A percentile compares a stretch with the other conserved stretches of the same genome.
Evolutionary conservation across 2,113 vertebrate species (phyloP).

Genomic region (Thryonomys swinderianus): DNA sequence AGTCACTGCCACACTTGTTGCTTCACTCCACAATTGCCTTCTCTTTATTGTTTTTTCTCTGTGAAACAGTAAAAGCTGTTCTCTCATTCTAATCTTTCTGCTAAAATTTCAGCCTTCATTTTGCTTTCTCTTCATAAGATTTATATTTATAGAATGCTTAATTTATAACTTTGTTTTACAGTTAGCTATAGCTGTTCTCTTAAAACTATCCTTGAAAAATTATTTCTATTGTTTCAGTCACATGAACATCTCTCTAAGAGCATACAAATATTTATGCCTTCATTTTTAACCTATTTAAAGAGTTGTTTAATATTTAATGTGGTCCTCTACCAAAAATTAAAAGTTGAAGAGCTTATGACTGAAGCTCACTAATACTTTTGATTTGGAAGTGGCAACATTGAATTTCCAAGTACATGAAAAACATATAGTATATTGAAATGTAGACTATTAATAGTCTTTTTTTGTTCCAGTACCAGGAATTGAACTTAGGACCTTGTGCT

Average conservation of each 20-base stretch:
- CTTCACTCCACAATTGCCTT: not conserved
- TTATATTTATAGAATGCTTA: not conserved
- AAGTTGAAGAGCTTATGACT: not conserved
- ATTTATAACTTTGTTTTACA: not conserved
- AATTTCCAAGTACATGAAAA: constrained; percentile 4
- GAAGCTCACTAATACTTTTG: not conserved
- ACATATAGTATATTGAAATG: not conserved
- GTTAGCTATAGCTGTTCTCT: not conserved
- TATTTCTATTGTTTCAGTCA: not conserved
- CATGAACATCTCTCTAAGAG: not conserved
- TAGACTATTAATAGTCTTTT: constrained; percentile 44
- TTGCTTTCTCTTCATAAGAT: not conserved
- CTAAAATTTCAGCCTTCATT: not conserved
- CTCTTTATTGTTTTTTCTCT: not conserved
- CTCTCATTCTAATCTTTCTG: not conserved
- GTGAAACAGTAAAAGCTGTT: not conserved
- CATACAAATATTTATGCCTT: not conserved
- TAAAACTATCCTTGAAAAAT: not conserved
- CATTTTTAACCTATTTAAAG: constrained; percentile 37
- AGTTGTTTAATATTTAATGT: constrained; percentile 1
- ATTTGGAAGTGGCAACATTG: not conserved
- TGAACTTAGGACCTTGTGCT: no score
- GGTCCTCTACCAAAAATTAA: constrained; percentile 16
- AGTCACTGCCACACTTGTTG: not conserved
- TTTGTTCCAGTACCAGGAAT: no score